Evolutionary conservation across 2,797 vertebrate species (phyloP).

Genomic region (Garrulus glandarius): DNA sequence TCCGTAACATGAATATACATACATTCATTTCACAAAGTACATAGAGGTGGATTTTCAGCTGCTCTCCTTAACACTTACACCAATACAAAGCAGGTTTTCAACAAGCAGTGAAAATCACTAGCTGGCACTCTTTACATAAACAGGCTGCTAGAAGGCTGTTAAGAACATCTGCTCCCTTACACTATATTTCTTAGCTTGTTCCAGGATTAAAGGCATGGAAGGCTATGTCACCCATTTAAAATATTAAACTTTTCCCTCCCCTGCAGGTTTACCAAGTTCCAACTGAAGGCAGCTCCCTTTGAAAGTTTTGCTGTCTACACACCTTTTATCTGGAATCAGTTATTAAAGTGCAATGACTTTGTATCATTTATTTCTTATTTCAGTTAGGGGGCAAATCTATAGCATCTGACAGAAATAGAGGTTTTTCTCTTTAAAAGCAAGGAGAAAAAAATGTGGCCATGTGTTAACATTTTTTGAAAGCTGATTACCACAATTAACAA

Average conservation of each 20-base stretch:
- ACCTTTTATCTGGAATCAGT: background rate
- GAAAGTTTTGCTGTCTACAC: background rate
- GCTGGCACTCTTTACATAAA: background rate
- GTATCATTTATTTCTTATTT: background rate
- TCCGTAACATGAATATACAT: background rate
- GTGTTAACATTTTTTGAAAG: background rate
- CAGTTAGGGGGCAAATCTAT: background rate
- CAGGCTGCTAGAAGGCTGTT: background rate
- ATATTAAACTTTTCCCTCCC: background rate
- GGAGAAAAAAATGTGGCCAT: background rate
- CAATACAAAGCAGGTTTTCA: background rate
- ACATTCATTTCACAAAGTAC: background rate
- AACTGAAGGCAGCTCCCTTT: background rate
- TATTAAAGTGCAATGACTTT: background rate
- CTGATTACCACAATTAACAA: background rate
- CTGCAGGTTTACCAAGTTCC: background rate
- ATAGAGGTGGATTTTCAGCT: background rate
- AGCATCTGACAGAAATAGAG: background rate
- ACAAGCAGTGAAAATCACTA: background rate
- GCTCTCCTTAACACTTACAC: background rate
- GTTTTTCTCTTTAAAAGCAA: background rate
- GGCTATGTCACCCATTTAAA: background rate
- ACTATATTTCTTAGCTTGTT: background rate
- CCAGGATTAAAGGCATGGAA: background rate
- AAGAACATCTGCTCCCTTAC: background rate